These are phyloP conservation scores for Calephelis nemesis DNA, from an alignment of 1,140 invertebrate species.

Conservation along the genomic window DNA sequence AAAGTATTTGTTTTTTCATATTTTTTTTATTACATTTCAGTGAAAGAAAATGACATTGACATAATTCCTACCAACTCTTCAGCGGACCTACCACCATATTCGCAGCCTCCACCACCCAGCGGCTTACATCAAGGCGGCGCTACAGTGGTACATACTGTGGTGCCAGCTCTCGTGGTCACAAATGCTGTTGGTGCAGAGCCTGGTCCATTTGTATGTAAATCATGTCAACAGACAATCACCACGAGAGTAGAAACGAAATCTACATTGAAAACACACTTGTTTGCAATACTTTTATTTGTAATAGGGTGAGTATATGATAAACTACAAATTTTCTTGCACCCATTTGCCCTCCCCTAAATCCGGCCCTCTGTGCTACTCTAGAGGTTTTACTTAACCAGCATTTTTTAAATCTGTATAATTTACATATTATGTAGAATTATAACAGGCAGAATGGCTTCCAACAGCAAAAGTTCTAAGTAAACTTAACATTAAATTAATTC, in stretches of 20 bases:
- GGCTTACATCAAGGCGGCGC: neutral
- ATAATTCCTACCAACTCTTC: slow-evolving; percentile 21
- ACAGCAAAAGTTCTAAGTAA: too few species aligned
- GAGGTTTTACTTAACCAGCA: too few species aligned
- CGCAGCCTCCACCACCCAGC: slow-evolving; percentile 24
- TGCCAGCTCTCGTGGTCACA: slow-evolving; percentile 15
- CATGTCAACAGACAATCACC: slow-evolving; percentile 40
- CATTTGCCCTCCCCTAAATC: too few species aligned
- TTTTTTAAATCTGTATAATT: too few species aligned
- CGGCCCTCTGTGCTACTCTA: too few species aligned
- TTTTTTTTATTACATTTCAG: slow-evolving; percentile 22
- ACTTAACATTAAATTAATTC: too few species aligned
- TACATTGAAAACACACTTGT: slow-evolving; percentile 79
- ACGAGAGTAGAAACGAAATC: slow-evolving; percentile 57
- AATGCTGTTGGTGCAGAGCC: neutral
- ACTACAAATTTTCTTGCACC: too few species aligned
- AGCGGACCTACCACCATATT: slow-evolving; percentile 34
- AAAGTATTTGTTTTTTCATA: too few species aligned
- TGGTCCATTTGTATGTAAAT: neutral
- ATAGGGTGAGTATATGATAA: slow-evolving; percentile 65
- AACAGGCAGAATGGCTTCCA: too few species aligned
- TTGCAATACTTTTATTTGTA: slow-evolving; percentile 78
- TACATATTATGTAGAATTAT: too few species aligned
- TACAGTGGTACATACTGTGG: slow-evolving; percentile 24
- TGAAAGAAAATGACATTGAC: slow-evolving; percentile 24